These are phyloP conservation scores for Drosophila sucinea DNA, from an alignment of 1,140 invertebrate species.

Conservation along the genomic window DNA sequence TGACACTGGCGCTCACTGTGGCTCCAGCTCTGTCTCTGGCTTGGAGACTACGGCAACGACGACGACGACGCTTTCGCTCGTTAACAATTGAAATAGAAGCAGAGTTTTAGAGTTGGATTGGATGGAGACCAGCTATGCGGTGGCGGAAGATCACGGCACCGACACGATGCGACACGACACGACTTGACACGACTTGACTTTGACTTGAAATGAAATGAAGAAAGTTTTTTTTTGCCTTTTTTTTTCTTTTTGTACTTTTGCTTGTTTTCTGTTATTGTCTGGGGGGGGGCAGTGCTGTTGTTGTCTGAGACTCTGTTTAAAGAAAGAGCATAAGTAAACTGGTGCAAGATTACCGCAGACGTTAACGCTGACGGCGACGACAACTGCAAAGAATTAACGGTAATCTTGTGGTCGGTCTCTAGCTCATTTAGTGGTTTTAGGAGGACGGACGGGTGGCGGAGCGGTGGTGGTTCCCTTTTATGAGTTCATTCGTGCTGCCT, in stretches of 20 bases:
- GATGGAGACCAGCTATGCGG: slow-evolving; percentile 60
- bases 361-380: slow-evolving; percentile 23
- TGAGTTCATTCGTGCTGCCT: slow-evolving; percentile 71
- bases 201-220: slow-evolving; percentile 43
- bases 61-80: slow-evolving; percentile 82
- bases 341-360: slow-evolving; percentile 50
- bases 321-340: slow-evolving; percentile 35
- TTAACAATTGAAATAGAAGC: slow-evolving; percentile 82
- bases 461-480: slow-evolving; percentile 53
- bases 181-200: slow-evolving; percentile 43
- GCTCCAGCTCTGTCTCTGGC: background rate
- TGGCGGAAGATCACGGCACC: slow-evolving; percentile 53
- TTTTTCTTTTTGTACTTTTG: slow-evolving; percentile 12
- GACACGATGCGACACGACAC: slow-evolving; percentile 38
- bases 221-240: slow-evolving; percentile 59
- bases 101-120: slow-evolving; percentile 46
- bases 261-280: slow-evolving; percentile 8
- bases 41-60: slow-evolving; percentile 47
- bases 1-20: slow-evolving; percentile 2
- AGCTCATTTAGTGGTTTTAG: slow-evolving; percentile 36
- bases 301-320: slow-evolving; percentile 35
- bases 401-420: slow-evolving; percentile 56
- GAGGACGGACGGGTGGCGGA: slow-evolving; percentile 4
- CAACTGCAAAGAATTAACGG: slow-evolving; percentile 62
- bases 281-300: slow-evolving; percentile 1